Evolutionary conservation across 2,113 vertebrate species (phyloP).

Genomic region (Peromyscus polionotus): DNA sequence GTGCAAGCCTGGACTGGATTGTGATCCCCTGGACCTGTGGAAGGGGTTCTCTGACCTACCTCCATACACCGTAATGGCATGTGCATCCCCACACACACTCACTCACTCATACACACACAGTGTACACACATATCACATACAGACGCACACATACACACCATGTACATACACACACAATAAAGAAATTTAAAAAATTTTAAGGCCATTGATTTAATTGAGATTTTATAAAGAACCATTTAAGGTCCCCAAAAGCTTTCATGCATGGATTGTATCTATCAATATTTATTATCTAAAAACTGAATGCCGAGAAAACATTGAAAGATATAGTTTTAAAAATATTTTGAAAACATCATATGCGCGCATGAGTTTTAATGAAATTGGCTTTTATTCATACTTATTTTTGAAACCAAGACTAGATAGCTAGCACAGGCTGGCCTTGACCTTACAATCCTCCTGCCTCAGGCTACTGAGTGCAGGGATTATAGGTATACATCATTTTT

Average conservation of each 20-base stretch:
- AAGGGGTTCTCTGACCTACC: neutral
- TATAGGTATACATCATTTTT: too few species aligned
- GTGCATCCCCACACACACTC: neutral
- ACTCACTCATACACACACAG: neutral
- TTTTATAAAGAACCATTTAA: neutral
- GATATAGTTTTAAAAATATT: neutral
- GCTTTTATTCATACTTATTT: neutral
- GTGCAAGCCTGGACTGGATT: neutral
- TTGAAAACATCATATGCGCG: neutral
- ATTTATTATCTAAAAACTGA: slow-evolving; percentile 4
- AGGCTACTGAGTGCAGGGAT: neutral
- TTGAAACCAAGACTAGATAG: neutral
- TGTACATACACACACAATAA: neutral
- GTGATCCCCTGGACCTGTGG: too few species aligned
- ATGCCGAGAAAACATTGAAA: neutral
- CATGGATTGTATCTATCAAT: neutral
- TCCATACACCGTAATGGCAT: neutral
- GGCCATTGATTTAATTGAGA: neutral
- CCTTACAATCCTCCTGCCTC: neutral
- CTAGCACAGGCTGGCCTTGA: neutral
- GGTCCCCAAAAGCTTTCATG: neutral
- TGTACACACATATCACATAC: neutral
- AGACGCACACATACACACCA: neutral
- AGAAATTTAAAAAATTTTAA: neutral
- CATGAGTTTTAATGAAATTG: neutral